Evolutionary conservation across 2,113 vertebrate genomes (phyloP).

Genomic region (Tachysurus vachellii): DNA sequence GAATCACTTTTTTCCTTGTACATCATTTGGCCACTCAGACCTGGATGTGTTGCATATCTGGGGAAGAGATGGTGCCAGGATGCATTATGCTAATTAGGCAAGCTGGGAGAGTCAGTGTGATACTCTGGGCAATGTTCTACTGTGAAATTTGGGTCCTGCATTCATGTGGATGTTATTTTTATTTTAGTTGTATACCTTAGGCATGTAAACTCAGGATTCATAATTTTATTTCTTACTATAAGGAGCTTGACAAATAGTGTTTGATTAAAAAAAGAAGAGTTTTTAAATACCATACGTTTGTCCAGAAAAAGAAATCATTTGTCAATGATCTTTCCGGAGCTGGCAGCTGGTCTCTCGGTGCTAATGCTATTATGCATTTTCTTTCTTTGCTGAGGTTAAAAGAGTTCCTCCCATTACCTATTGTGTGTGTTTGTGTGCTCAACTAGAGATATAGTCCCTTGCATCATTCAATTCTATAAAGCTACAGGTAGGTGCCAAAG

Average conservation of each 20-base stretch:
- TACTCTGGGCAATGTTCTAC: too few species aligned
- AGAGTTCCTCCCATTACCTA: neutral
- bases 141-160: too few species aligned
- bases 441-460: slow-evolving; percentile 26
- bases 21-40: too few species aligned
- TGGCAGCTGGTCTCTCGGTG: neutral
- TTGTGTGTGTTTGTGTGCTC: neutral
- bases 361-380: neutral
- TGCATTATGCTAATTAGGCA: too few species aligned
- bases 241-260: neutral
- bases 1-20: too few species aligned
- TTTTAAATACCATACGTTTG: neutral
- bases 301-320: neutral
- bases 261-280: neutral
- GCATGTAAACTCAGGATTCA: neutral
- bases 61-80: too few species aligned
- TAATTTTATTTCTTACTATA: neutral
- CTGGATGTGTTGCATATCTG: too few species aligned
- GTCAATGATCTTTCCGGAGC: neutral
- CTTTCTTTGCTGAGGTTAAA: neutral
- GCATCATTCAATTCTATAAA: slow-evolving; percentile 16
- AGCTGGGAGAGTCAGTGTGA: too few species aligned
- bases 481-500: neutral
- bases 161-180: too few species aligned
- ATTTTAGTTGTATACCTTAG: neutral